Conservation (phyloP, 2,888 invertebrate genomes). For the Oeneis ivallda region DNA sequence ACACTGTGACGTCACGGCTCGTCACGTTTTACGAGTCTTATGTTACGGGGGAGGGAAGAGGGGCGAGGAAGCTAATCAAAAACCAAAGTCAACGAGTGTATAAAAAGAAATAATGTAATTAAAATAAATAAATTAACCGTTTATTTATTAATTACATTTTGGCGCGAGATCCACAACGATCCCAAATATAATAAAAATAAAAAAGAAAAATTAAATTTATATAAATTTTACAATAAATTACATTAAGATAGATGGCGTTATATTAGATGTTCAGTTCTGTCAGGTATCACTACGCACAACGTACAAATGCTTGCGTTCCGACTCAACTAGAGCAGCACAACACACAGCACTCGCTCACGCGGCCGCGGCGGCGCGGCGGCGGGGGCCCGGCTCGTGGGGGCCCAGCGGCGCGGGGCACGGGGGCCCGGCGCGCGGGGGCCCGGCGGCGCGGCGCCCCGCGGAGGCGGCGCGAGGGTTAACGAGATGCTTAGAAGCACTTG, state of each 20-base stretch:
- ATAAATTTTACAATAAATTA: conserved; percentile 83
- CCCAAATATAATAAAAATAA: conserved; percentile 81
- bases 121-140: conserved; percentile 83
- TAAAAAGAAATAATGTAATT: conserved; percentile 82
- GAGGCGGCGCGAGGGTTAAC: conserved; percentile 47
- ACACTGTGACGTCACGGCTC: conserved; percentile 14
- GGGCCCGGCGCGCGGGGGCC: conserved; percentile 42
- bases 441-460: conserved; percentile 8
- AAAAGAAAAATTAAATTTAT: conserved; percentile 80
- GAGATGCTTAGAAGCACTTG: conserved; percentile 85
- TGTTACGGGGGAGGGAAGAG: conserved; percentile 45
- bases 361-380: conserved; percentile 50
- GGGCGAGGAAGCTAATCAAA: conserved; percentile 55
- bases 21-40: conserved; percentile 22
- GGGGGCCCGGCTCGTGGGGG: too few relatives aligned
- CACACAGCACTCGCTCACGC: conserved; percentile 72
- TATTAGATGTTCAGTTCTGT: conserved; percentile 81
- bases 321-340: conserved; percentile 67
- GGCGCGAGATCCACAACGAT: conserved; percentile 81
- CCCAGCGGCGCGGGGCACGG: conserved; percentile 54
- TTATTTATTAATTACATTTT: conserved; percentile 83
- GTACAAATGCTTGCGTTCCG: conserved; percentile 77
- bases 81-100: conserved; percentile 72
- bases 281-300: conserved; percentile 81
- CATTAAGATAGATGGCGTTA: conserved; percentile 79